phyloP scores from a whole-genome alignment of 2,888 invertebrate species.

The Andrena bucephala region DNA sequence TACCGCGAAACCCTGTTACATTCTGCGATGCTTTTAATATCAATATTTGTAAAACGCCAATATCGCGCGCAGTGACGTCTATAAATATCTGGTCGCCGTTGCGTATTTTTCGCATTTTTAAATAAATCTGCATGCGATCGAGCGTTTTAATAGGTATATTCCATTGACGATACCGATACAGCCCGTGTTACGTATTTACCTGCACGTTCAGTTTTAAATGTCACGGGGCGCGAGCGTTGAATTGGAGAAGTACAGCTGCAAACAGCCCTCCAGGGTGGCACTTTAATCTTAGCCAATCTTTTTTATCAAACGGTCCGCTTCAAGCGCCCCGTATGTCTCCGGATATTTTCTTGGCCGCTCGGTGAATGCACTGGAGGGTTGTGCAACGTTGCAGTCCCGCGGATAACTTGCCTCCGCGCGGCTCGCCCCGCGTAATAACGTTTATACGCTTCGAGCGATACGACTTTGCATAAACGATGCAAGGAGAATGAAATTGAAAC shows the following conservation, averaged over 20 bases:
- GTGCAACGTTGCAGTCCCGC: conserved; percentile 28
- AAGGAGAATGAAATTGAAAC: conserved; percentile 19
- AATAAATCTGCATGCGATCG: conserved; percentile 9
- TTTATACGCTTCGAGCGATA: conserved; percentile 14
- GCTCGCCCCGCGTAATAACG: conserved; percentile 25
- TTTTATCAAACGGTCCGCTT: conserved; percentile 52
- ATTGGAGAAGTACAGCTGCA: background rate
- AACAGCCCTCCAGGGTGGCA: conserved; percentile 6
- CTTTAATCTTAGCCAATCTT: conserved; percentile 14
- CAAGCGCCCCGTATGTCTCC: conserved; percentile 38
- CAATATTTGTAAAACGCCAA: conserved; percentile 29
- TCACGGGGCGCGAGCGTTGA: background rate
- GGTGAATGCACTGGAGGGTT: conserved; percentile 49
- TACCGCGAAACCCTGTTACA: background rate
- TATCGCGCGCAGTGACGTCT: background rate
- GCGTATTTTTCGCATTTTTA: background rate
- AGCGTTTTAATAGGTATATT: conserved; percentile 22
- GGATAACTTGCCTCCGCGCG: conserved; percentile 26
- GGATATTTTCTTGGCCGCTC: conserved; percentile 38
- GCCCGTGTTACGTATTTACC: conserved; percentile 4
- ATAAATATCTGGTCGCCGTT: conserved; percentile 29
- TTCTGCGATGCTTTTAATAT: background rate
- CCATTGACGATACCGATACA: conserved; percentile 10
- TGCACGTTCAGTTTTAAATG: background rate
- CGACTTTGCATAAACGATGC: conserved; percentile 24